phyloP scores from a whole-genome alignment of 1,140 invertebrate species.

The Cyrtorhinus lividipennis region DNA sequence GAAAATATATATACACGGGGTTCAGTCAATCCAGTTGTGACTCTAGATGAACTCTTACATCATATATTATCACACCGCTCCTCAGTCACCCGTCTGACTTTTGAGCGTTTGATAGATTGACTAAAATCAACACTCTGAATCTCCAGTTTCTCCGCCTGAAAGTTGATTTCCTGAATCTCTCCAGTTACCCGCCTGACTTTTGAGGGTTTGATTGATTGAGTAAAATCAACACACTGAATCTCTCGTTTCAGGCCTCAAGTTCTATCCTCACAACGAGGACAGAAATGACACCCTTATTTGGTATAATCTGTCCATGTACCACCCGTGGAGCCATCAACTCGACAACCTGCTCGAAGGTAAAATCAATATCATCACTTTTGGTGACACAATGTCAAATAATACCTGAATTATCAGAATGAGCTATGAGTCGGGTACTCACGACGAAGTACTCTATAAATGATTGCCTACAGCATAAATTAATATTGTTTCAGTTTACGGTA shows the following conservation, averaged over 20 bases:
- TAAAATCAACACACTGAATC: not conserved
- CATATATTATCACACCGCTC: too few species aligned
- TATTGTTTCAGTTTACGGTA: conserved; percentile 16
- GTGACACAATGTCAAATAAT: not conserved
- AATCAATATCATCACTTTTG: too few species aligned
- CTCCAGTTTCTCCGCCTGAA: not conserved
- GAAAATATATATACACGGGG: too few species aligned
- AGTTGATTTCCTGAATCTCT: not conserved
- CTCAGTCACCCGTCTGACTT: too few species aligned
- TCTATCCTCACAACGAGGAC: conserved; percentile 16
- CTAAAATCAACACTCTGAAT: not conserved
- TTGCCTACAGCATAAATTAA: not conserved
- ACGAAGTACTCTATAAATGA: not conserved
- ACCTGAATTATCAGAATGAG: not conserved
- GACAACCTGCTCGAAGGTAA: conserved; percentile 22
- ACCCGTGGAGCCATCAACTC: conserved; percentile 19
- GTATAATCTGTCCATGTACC: conserved; percentile 20
- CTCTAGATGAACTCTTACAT: too few species aligned
- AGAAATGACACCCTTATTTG: conserved; percentile 19
- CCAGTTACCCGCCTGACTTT: too few species aligned
- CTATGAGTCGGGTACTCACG: not conserved
- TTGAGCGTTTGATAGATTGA: not conserved
- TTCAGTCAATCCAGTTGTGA: too few species aligned
- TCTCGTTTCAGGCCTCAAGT: not conserved
- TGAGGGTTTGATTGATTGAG: not conserved